Evolutionary conservation across 2,113 vertebrate species (phyloP), one percentile per base, ranked within the genome.

Genomic region (Vidua chalybeata): DNA sequence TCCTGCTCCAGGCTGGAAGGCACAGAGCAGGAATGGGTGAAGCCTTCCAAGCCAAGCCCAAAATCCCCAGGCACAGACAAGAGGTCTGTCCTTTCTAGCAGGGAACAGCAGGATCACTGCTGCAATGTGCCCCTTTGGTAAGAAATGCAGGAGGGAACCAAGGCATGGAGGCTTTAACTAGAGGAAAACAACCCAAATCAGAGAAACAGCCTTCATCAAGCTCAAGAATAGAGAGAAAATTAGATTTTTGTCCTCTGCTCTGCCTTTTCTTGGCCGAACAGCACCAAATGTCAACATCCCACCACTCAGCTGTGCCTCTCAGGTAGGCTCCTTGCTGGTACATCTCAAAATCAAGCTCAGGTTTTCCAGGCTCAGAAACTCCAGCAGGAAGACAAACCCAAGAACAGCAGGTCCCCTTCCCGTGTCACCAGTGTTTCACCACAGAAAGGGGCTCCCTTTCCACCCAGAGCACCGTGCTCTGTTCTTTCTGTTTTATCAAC

Each of bases 391-490:
- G 27, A 33, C 11, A 31, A 84, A 55, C 1, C 14, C 7, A 7
- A 28, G 31, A 33, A 79, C 75, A 85, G 93, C 84, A 74, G 58
- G 55, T 18, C 24, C 6, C 82, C 49, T 43, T 77, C 37, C 67
- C 0, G 0, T 11, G 0, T 4, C 3, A 2, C 52, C 20, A 14
- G 30, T 4, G 28, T 41, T 35, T 45, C 26, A 28, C 16, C 30
- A 6, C 56, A 26, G 17, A 39, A 62, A 41, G 13, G 20, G 3
- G 11, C 39, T 68, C 41, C 64, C 37, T 62, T 11, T 52, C 35
- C 61, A 26, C 22, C 35, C 48, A 75, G 33, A 15, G 48, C 73
- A 62, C n/a, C 0, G 0, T 1, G 6, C 43, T 56, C 71, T 26
- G 52, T 35, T 49, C 48, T 16, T 48, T 19, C 26, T 31, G 30